Percentiles rank a stretch among this genome's conserved stretches.
phyloP scores from a whole-genome alignment of 2,113 vertebrate species.

The Parus major region DNA sequence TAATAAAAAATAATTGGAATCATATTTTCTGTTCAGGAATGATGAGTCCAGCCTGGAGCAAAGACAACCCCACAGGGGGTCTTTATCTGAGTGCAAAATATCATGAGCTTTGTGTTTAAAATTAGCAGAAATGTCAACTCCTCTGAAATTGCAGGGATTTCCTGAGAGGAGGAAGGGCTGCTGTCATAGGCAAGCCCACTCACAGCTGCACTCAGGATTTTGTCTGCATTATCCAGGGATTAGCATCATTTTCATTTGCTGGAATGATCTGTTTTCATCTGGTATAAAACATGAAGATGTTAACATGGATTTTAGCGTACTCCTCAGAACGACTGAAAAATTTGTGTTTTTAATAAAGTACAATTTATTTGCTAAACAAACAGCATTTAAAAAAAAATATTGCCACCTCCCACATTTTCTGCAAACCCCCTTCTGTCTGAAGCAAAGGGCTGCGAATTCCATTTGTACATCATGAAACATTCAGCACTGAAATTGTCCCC shows the following conservation, averaged over 20 bases:
- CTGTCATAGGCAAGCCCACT: neutral
- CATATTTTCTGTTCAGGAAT: neutral
- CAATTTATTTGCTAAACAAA: constrained; percentile 46
- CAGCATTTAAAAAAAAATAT: neutral
- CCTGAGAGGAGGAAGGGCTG: neutral
- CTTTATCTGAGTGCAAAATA: neutral
- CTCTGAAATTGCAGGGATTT: neutral
- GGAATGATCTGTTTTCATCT: neutral
- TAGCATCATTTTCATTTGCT: neutral
- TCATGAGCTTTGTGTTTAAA: accelerated
- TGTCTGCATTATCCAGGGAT: neutral
- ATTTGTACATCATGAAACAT: constrained; percentile 35
- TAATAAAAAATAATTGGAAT: neutral
- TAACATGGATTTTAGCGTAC: neutral
- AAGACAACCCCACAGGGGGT: neutral
- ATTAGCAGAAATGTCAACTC: neutral
- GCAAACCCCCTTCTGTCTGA: neutral
- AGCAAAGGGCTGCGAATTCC: neutral
- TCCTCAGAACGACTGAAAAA: neutral
- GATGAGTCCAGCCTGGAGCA: neutral
- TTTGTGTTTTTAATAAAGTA: neutral
- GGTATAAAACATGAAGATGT: neutral
- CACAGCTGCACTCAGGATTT: neutral
- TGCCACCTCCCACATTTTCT: neutral
- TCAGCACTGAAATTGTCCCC: constrained; percentile 37